Base-by-base conservation (phyloP, 2,113 vertebrate species). In the Grantiella picta region DNA sequence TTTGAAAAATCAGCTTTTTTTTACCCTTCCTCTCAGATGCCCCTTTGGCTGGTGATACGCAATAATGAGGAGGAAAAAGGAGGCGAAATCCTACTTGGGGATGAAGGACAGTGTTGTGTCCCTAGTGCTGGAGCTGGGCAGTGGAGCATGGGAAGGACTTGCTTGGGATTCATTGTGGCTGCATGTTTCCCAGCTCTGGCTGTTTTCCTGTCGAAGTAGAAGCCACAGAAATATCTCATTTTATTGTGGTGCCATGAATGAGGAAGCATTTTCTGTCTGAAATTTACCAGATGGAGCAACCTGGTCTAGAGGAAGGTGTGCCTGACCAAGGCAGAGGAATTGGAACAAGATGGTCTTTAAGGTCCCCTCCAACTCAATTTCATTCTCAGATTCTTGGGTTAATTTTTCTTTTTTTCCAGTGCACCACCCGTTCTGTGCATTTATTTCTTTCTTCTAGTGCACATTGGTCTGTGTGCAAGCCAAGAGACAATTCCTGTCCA, bases 101-200 rank as follows among this genome's bases (percentile, higher is more conserved):
- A 23, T 45, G 5, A 69, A 82, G 57, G 25, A 11, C 12, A 75
- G n/a, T 20, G 33, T 22, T 33, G 61, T 94, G 56, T 72, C 42
- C 35, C 12, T 3, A 0, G 29, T 11, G 21, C 53, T 5, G 15
- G 79, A 33, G 79, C 49, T 53, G 11, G 82, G 66, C 66, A 52
- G 56, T 2, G 22, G 20, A 57, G 69, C 9, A 1, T 38, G 53
- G 22, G 47, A 45, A 40, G 66, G 47, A 9, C 82, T 82, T 1
- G 0, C 12, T 3, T 0, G 0, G 75, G 71, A 38, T 60, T 82
- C 36, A 0, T 13, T 18, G 49, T 0, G 0, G 57, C 61, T 5
- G 1, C 2, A 0, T 7, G 1, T 59, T 61, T 28, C 53, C 77
- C 44, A 9, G 52, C 57, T 71, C 68, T 3, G 1, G 14, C 50